Base-by-base conservation (phyloP, 2,113 vertebrate genomes). In the Rhabdomys dilectus region DNA sequence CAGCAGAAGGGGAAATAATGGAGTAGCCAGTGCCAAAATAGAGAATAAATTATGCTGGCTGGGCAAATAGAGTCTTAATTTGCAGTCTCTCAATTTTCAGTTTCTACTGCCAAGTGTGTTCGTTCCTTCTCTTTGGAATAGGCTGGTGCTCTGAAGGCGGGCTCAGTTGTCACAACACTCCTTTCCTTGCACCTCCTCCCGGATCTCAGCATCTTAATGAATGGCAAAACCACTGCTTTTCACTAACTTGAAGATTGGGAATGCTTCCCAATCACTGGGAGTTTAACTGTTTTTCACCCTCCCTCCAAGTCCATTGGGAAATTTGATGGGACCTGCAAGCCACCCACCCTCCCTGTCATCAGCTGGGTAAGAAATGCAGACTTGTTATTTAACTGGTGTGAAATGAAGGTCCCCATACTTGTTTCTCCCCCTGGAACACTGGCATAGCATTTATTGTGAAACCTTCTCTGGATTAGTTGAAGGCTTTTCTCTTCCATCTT, bases 111-210 rank as follows among this genome's bases (percentile, higher is more conserved):
- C 97, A 97, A 97, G 29, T 94, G 87, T 95, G 96, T 91, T 94
- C 97, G 36, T 68, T 94, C 86, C 66, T 93, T 92, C 89, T 39
- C 82, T 97, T 96, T 95, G 92, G 96, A 97, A 97, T 84, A 97
- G 36, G 66, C 96, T 95, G 91, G 62, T 96, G 89, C 89, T 96
- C 81, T 75, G 92, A 75, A 94, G 81, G 64, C 77, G 93, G 84
- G 80, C 62, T 64, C 62, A 29, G 62, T 64, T 31, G 62, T 95
- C 95, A 97, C 53, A 97, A 92, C 92, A 94, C 73, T 62, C 96
- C 73, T 89, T 92, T 72, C 86, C 72, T 34, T 22, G 29, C 0
- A 26, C 70, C 62, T 95, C 91, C 91, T 93, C 81, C 86, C 0
- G 1, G 88, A 93, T 92, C 53, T 93, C 56, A 87, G 73, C 68